Evolutionary conservation across 2,797 vertebrate species (phyloP).

Genomic region (Heliangelus exortis): DNA sequence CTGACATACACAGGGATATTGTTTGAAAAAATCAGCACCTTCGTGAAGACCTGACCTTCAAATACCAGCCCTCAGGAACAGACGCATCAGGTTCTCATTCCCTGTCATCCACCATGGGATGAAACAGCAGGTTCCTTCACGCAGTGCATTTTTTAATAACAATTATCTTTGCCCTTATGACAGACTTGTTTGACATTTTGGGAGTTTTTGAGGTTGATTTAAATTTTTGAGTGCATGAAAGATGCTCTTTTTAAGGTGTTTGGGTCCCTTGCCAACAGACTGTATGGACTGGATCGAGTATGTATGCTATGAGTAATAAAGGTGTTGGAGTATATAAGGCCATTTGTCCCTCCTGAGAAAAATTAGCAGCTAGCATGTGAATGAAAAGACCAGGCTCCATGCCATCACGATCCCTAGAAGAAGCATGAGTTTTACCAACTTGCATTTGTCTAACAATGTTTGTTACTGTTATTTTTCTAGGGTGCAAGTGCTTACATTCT

Average conservation of each 20-base stretch:
- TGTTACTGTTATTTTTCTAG: constrained; percentile 78
- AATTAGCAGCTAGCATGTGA: not conserved
- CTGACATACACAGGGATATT: not conserved
- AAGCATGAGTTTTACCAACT: not conserved
- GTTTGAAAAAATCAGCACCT: not conserved
- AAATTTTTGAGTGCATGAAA: not conserved
- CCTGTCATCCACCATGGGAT: not conserved
- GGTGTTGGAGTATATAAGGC: not conserved
- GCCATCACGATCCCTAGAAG: not conserved
- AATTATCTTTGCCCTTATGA: not conserved
- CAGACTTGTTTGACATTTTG: not conserved
- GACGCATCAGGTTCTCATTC: not conserved
- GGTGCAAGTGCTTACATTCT: constrained; percentile 92
- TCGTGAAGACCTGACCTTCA: not conserved
- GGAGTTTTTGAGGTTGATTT: not conserved
- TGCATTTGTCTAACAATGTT: constrained; percentile 1
- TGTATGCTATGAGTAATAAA: not conserved
- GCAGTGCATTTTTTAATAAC: not conserved
- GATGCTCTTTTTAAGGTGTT: not conserved
- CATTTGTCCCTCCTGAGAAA: not conserved
- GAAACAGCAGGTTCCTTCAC: not conserved
- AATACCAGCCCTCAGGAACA: not conserved
- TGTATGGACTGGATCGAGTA: not conserved
- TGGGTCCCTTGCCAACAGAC: not conserved
- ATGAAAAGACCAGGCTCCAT: not conserved